Conservation (phyloP, 2,113 vertebrate species). For the Myiagra hebetior region DNA sequence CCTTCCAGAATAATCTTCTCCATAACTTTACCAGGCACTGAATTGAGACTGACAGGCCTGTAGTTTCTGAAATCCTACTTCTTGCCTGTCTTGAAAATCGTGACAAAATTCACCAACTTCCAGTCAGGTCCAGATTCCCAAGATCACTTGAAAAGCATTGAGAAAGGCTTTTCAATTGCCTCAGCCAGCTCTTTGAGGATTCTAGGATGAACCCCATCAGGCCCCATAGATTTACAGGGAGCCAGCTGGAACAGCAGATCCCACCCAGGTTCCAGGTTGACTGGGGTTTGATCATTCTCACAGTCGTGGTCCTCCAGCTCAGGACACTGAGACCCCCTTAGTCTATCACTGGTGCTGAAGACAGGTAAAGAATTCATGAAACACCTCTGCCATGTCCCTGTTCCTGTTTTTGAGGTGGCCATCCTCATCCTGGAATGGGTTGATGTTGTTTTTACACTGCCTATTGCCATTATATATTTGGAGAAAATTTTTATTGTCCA, state of each 20-base stretch:
- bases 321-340: background rate
- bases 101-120: background rate
- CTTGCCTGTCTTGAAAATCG: fast-evolving
- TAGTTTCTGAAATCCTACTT: background rate
- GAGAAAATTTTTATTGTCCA: background rate
- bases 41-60: background rate
- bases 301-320: background rate
- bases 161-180: background rate
- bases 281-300: background rate
- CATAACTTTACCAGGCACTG: background rate
- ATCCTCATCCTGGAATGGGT: background rate
- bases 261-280: fast-evolving
- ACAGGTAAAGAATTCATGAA: background rate
- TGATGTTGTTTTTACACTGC: background rate
- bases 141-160: background rate
- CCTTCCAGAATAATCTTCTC: background rate
- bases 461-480: background rate
- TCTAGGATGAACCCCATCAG: background rate
- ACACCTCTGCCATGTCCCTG: background rate
- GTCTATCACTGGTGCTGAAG: background rate
- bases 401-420: background rate
- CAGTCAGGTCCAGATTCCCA: background rate
- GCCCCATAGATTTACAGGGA: background rate
- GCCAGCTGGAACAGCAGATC: background rate
- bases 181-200: background rate